Conservation (phyloP, 2,888 invertebrate genomes). For the Thera obeliscata region DNA sequence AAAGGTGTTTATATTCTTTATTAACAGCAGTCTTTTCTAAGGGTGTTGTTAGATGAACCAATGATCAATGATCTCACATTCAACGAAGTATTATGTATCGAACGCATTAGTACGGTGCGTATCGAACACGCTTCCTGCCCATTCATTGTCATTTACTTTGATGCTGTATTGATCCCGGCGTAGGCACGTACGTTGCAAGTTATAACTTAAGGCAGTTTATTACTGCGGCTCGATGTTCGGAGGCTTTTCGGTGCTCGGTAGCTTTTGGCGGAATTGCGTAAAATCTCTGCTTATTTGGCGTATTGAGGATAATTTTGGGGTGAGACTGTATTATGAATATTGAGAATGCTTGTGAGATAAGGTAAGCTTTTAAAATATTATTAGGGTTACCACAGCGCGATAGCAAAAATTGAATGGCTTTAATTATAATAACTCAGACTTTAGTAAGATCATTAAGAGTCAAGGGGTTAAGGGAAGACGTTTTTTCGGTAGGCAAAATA, state of each 20-base stretch:
- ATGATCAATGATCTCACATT: constrained; percentile 5
- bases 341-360: constrained; percentile 13
- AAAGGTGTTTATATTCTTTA: too few species aligned
- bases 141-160: constrained; percentile 74
- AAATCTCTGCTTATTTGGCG: constrained; percentile 33
- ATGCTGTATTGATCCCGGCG: constrained; percentile 68
- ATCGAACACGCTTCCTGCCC: constrained; percentile 45
- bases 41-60: neutral
- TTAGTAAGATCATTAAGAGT: too few species aligned
- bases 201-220: constrained; percentile 50
- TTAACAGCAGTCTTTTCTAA: too few species aligned
- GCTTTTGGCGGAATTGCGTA: constrained; percentile 25
- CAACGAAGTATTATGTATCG: constrained; percentile 10
- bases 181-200: constrained; percentile 59
- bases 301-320: constrained; percentile 19
- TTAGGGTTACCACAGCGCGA: neutral
- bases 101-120: constrained; percentile 23
- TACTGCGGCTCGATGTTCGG: constrained; percentile 38
- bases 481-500: too few species aligned
- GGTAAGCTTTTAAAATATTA: neutral
- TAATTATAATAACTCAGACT: too few species aligned
- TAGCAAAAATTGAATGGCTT: too few species aligned
- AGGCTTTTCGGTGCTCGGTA: constrained; percentile 28
- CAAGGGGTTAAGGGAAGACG: too few species aligned
- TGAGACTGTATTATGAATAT: constrained; percentile 22